Evolutionary conservation across 1,140 invertebrate genomes (phyloP), one percentile per base, ranked within the genome.

Genomic region (Drosophila subobscura): DNA sequence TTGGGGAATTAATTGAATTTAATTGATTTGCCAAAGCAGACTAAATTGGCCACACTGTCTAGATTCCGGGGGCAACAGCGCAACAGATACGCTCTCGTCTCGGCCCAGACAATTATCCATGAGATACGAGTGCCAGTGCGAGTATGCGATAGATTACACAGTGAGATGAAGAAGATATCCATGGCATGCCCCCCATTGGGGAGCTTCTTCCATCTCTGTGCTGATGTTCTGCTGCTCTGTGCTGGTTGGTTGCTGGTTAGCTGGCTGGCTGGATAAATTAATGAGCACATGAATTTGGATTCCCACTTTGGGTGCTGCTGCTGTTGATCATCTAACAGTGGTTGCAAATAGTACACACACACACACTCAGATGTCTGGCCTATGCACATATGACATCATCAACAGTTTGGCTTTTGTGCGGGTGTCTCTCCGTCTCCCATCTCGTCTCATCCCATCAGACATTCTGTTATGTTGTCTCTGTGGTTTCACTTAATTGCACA

Each of bases 1-100:
- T 89, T 89, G 85, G 79, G 89, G 90, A 79, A 91, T 91, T 91
- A 91, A 91, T 91, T 91, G 89, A 91, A 91, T 91, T 91, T 91
- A 91, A 91, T 91, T 91, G 89, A 91, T 91, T 91, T 91, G 89
- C 89, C 89, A 91, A 91, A 91, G 89, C 89, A 91, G 85, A 80
- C 89, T 86, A 89, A 91, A 91, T 91, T 91, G 89, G 85, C 89
- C 89, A 78, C 79, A 89, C 68, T 88, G 89, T 91, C 89, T 89
- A 88, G 84, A 90, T 90, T 90, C 74, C 71, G 56, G 61, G 64
- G 75, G 53, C 59, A 63, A 63, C 71, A 44, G 51, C 55, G 71
- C 79, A 83, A 71, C 77, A 74, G 79, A 70, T 65, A 78, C 33
- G 25, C 25, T 33, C 29, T 33, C 29, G 29, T 33, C 79, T 58